Base-by-base conservation (phyloP, 2,888 invertebrate genomes). In the Diachrysia chrysitis region DNA sequence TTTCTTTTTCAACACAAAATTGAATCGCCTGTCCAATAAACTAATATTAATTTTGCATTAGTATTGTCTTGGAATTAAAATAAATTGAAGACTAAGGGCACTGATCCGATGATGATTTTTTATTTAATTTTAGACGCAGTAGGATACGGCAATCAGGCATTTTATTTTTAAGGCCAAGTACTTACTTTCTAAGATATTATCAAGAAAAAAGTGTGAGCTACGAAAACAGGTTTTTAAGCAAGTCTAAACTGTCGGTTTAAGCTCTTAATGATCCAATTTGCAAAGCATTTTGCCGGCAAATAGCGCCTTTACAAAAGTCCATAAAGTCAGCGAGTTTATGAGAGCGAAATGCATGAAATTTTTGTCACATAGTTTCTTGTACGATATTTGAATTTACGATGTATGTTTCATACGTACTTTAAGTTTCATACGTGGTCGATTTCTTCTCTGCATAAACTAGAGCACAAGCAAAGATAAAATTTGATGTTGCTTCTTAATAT, bases 181-280 rank as follows among this genome's bases (percentile, higher is more conserved):
- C 54, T 51, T 69, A n/a, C 46, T 63, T 54, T 42, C 10, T 46
- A 17, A n/a, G n/a, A 64, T 61, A 80, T 80, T 83, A 82, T 81
- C 83, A 79, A 68, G 71, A 72, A 77, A 81, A 79, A 78, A 74
- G 63, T 71, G 73, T 72, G 69, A 82, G 84, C 81, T 85, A 83
- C 80, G 67, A 69, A 74, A 83, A 87, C 84, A 86, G 85, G 83
- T 87, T 89, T 86, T 89, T 88, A 85, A 89, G 86, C 83, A 89
- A 89, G 86, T 89, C 84, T 82, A 85, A 89, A 89, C 87, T 87
- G 90, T 87, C 88, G 85, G 86, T 84, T 86, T 88, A 90, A 89
- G 89, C 89, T 84, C 84, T 88, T 92, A 91, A 92, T 89, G 89
- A 89, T 88, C 87, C 90, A 90, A 91, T 91, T 91, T 89, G 87